These are phyloP conservation scores for Eilema depressum DNA, from an alignment of 2,888 invertebrate genomes.

Conservation along the genomic window DNA sequence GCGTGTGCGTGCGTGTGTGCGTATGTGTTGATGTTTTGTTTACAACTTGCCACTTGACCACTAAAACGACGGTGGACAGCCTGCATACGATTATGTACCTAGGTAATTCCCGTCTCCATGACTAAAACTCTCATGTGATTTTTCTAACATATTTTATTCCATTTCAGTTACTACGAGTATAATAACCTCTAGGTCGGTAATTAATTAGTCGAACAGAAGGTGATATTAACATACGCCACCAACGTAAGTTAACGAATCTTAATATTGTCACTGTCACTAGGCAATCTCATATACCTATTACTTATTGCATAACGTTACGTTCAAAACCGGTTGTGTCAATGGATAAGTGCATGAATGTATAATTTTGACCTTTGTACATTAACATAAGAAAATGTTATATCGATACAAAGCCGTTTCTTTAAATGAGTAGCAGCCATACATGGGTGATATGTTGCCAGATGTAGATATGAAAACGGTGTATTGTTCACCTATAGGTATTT, in stretches of 20 bases:
- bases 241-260: background rate
- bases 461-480: background rate
- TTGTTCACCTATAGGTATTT: background rate
- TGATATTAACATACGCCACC: background rate
- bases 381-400: background rate
- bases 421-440: background rate
- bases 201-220: background rate
- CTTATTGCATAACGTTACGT: conserved; percentile 1
- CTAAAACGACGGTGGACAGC: no score
- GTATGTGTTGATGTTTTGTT: background rate
- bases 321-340: background rate
- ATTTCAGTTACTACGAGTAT: background rate
- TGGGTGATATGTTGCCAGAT: background rate
- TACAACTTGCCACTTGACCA: no score
- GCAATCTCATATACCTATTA: background rate
- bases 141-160: background rate
- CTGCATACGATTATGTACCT: no score
- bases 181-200: background rate
- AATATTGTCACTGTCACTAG: background rate
- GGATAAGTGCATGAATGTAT: background rate
- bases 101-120: no score
- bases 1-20: background rate
- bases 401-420: background rate
- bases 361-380: background rate
- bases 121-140: background rate